Evolutionary conservation across 2,888 invertebrate genomes (phyloP), one percentile per base, ranked within the genome.

Genomic region (Drosophila infuscata): DNA sequence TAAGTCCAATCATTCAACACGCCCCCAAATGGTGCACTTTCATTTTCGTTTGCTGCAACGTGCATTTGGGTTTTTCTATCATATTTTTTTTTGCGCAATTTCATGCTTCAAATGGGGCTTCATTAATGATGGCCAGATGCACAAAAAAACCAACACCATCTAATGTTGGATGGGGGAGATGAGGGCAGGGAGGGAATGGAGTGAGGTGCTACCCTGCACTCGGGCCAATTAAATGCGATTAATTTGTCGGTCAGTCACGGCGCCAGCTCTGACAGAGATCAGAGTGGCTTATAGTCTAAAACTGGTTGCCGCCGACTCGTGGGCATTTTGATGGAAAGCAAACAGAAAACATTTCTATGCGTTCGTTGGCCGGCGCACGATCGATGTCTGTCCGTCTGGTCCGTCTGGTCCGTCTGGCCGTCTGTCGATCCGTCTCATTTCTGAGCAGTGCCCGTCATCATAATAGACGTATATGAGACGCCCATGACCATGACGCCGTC

Each of bases 401-500:
- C 49, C 0, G 43, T 49, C 48, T 11, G 41, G 49, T 49, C 6
- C n/a, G 52, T 52, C 15, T 25, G 43, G 7, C 54, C 65, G 68
- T 35, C 46, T 12, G 38, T 20, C 25, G 11, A 70, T 48, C 20
- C 53, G 56, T 32, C 57, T 71, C 66, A 83, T 75, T 76, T 77
- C 73, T 75, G 78, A 84, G 73, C 84, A 65, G 15, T 66, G 90
- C 88, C 86, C 90, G 87, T 87, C 87, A 87, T 83, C 68, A 63
- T 65, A 63, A 76, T 71, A 83, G 77, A 71, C 79, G 53, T 67
- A 69, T 73, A 59, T 67, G 76, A 81, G 84, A 82, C 90, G 90
- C 87, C 87, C 90, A 87, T 88, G 90, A 87, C 89, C 90, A 85
- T 89, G 89, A 89, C 86, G 87, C 56, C 57, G 82, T 36, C 61